phyloP scores from a whole-genome alignment of 1,140 invertebrate genomes.

The Hyphantria cunea region DNA sequence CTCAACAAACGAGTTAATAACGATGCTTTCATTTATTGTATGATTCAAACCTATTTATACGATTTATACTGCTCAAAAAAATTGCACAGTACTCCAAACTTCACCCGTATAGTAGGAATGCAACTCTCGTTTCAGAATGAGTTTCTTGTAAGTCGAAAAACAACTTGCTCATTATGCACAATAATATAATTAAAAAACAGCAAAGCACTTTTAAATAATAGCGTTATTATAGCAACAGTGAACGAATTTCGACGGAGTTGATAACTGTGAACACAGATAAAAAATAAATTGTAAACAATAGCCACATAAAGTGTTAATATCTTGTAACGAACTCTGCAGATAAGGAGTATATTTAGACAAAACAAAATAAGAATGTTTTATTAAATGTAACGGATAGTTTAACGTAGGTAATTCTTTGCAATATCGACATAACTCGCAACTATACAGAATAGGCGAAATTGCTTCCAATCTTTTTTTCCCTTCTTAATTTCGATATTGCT shows the following conservation, averaged over 20 bases:
- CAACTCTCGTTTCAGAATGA: neutral
- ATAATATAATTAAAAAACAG: too few relatives aligned
- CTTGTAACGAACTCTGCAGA: constrained; percentile 56
- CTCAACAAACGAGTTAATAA: constrained; percentile 46
- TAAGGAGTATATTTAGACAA: constrained; percentile 58
- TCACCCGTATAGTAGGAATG: neutral
- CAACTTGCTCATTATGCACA: too few relatives aligned
- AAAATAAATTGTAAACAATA: constrained; percentile 75
- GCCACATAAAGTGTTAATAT: constrained; percentile 54
- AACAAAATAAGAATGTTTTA: constrained; percentile 47
- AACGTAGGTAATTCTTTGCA: neutral
- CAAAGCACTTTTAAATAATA: neutral
- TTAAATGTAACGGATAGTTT: constrained; percentile 24
- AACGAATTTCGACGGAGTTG: constrained; percentile 65
- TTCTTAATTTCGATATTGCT: too few relatives aligned
- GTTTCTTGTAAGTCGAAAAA: neutral
- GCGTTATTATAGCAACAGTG: constrained; percentile 66
- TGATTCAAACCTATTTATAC: constrained; percentile 24
- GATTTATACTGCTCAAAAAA: constrained; percentile 19
- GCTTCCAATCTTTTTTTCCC: too few relatives aligned
- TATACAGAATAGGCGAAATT: too few relatives aligned
- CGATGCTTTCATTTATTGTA: constrained; percentile 41
- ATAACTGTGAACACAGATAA: constrained; percentile 66
- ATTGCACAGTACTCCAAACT: constrained; percentile 4
- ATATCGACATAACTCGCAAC: too few relatives aligned